Evolutionary conservation across 2,888 invertebrate genomes (phyloP).

Genomic region (Drosophila yooni): DNA sequence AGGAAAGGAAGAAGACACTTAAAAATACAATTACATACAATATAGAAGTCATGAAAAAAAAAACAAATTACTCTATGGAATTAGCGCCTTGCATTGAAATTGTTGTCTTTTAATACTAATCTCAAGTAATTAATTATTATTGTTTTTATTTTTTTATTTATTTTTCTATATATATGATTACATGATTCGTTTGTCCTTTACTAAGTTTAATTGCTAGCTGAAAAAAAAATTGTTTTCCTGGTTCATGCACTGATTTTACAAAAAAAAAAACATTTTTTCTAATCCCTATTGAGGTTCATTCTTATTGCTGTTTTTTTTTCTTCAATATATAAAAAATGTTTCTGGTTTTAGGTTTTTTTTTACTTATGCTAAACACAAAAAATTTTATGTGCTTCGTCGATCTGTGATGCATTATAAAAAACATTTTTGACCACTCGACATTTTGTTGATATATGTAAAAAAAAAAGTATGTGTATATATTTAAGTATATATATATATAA

Average conservation of each 20-base stretch:
- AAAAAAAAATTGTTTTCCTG: conserved; percentile 48
- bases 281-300: conserved; percentile 62
- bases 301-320: conserved; percentile 24
- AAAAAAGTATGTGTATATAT: conserved; percentile 52
- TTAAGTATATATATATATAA: conserved; percentile 43
- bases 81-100: conserved; percentile 4
- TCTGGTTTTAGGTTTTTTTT: conserved; percentile 19
- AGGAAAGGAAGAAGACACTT: conserved; percentile 26
- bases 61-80: conserved; percentile 15
- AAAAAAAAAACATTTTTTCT: conserved; percentile 56
- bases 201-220: conserved; percentile 35
- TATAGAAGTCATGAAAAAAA: conserved; percentile 3
- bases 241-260: conserved; percentile 40
- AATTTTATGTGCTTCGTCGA: conserved; percentile 61
- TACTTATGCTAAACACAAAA: conserved; percentile 72
- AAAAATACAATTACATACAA: conserved; percentile 3
- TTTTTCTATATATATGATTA: conserved; percentile 19
- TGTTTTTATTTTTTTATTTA: conserved; percentile 2
- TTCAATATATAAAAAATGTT: conserved; percentile 56
- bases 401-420: conserved; percentile 58
- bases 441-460: conserved; percentile 44
- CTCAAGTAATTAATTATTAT: conserved; percentile 29
- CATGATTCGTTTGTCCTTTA: conserved; percentile 19
- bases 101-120: conserved; percentile 9
- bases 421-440: conserved; percentile 49